Evolutionary conservation across 2,113 vertebrate genomes (phyloP).

Genomic region (Hyla sarda): DNA sequence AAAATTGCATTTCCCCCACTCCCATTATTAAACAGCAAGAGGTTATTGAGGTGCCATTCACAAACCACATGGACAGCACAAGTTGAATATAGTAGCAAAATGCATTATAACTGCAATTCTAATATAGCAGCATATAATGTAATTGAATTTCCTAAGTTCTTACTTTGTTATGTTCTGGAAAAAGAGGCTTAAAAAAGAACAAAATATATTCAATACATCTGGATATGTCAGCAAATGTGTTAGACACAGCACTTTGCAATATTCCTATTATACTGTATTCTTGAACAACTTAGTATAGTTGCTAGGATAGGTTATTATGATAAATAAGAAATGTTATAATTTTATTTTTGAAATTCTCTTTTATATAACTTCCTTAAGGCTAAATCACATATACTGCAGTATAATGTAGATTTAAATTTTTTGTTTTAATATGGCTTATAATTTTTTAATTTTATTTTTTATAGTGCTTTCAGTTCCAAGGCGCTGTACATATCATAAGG

Average conservation of each 20-base stretch:
- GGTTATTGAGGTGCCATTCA: slow-evolving; percentile 35
- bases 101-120: slow-evolving; percentile 23
- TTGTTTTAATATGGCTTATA: not conserved
- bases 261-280: not conserved
- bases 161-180: slow-evolving; percentile 21
- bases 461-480: too few relatives aligned
- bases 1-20: slow-evolving; percentile 38
- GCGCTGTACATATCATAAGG: too few relatives aligned
- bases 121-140: slow-evolving; percentile 37
- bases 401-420: not conserved
- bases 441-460: too few relatives aligned
- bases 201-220: slow-evolving; percentile 27
- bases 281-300: not conserved
- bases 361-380: not conserved
- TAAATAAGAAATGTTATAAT: slow-evolving; percentile 22
- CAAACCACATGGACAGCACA: slow-evolving; percentile 32
- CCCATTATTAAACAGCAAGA: slow-evolving; percentile 29
- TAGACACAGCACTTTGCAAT: not conserved
- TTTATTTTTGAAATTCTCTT: not conserved
- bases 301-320: not conserved
- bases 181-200: slow-evolving; percentile 4
- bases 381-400: not conserved
- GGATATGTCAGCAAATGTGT: slow-evolving; percentile 26
- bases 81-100: slow-evolving; percentile 25
- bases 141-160: slow-evolving; percentile 35